Evolutionary conservation across 2,888 invertebrate genomes (phyloP).

Genomic region (Eristalis tenax): DNA sequence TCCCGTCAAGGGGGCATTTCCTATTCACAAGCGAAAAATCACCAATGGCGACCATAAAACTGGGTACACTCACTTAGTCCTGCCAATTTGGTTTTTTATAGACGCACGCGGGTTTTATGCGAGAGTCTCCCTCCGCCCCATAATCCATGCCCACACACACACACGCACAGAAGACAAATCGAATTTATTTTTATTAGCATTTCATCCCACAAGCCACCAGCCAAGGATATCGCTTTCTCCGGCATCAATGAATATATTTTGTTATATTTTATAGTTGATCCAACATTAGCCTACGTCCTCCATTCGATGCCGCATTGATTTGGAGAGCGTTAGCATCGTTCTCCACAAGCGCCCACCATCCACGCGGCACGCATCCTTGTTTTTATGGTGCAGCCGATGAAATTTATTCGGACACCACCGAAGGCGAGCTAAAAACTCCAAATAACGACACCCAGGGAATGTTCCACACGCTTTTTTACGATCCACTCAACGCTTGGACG

Average conservation of each 20-base stretch:
- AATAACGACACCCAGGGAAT: constrained; percentile 21
- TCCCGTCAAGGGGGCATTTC: not conserved
- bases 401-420: constrained; percentile 47
- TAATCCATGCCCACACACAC: not conserved
- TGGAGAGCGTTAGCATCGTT: not conserved
- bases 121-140: not conserved
- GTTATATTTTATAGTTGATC: constrained; percentile 66
- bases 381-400: constrained; percentile 58
- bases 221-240: constrained; percentile 31
- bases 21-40: constrained; percentile 36
- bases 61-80: constrained; percentile 45
- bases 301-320: constrained; percentile 28
- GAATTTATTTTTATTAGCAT: constrained; percentile 69
- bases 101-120: constrained; percentile 24
- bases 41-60: constrained; percentile 35
- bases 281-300: constrained; percentile 56
- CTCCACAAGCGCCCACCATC: not conserved
- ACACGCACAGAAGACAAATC: constrained; percentile 39
- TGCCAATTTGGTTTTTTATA: constrained; percentile 50
- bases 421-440: constrained; percentile 32
- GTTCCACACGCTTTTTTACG: constrained; percentile 54
- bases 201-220: constrained; percentile 7
- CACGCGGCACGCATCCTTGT: constrained; percentile 37
- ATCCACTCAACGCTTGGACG: not conserved
- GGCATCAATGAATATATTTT: constrained; percentile 67